Conservation (phyloP, 2,797 vertebrate genomes). For the Moxostoma hubbsi region DNA sequence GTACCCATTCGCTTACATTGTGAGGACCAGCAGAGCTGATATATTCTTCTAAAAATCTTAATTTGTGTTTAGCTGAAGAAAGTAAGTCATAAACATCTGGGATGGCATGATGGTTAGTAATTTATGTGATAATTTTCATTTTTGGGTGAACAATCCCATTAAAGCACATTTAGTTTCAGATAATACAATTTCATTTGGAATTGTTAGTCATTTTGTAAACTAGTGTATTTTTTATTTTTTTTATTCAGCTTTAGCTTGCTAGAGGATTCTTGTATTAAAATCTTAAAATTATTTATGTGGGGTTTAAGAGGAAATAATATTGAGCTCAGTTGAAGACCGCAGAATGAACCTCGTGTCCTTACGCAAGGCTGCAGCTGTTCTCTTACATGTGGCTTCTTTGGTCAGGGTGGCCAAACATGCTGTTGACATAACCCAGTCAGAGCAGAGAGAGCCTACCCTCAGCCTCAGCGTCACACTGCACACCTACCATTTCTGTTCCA, state of each 20-base stretch:
- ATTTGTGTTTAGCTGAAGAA: too few relatives aligned
- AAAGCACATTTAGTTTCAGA: not conserved
- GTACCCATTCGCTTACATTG: too few relatives aligned
- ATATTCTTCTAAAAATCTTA: too few relatives aligned
- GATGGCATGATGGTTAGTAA: too few relatives aligned
- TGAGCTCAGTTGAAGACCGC: not conserved
- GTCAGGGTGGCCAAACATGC: slow-evolving; percentile 28
- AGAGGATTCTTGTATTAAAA: not conserved
- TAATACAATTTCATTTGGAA: not conserved
- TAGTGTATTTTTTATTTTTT: slow-evolving; percentile 8
- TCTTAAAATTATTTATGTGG: slow-evolving; percentile 7
- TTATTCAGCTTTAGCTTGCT: not conserved
- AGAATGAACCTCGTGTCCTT: slow-evolving; percentile 24
- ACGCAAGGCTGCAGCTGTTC: slow-evolving; percentile 23
- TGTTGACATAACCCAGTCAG: slow-evolving; percentile 51
- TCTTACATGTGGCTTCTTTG: slow-evolving; percentile 19
- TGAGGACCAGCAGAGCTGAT: too few relatives aligned
- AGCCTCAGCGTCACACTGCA: not conserved
- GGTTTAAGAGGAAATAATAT: slow-evolving; percentile 16
- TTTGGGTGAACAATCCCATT: too few relatives aligned
- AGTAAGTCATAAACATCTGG: too few relatives aligned
- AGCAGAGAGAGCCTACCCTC: slow-evolving; percentile 14
- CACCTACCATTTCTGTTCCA: not conserved
- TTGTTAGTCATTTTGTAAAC: not conserved
- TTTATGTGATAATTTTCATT: too few relatives aligned